phyloP scores from a whole-genome alignment of 1,140 invertebrate species.

The Camponotus vicinus region DNA sequence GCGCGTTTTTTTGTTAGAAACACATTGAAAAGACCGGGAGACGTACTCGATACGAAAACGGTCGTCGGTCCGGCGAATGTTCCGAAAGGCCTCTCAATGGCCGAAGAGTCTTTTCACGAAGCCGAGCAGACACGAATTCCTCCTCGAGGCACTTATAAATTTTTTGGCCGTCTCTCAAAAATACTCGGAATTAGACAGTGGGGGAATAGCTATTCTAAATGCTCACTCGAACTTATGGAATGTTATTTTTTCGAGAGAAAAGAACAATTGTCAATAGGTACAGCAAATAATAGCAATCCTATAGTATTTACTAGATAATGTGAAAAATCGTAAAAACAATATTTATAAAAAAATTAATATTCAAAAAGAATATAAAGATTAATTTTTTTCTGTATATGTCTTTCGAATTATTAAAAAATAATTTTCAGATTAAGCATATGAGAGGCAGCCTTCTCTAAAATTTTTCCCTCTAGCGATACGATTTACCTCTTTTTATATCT shows the following conservation, averaged over 20 bases:
- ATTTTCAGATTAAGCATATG: neutral
- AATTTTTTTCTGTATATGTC: neutral
- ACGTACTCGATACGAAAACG: slow-evolving; percentile 57
- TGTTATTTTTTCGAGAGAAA: neutral
- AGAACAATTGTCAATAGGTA: neutral
- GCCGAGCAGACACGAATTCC: neutral
- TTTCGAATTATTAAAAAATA: neutral
- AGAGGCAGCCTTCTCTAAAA: neutral
- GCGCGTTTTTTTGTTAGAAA: slow-evolving; percentile 44
- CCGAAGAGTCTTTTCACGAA: neutral
- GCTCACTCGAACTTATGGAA: neutral
- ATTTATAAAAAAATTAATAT: neutral
- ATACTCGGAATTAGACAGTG: neutral
- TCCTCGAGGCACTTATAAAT: neutral
- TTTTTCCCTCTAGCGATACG: neutral
- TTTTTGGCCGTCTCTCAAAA: neutral
- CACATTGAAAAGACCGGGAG: slow-evolving; percentile 45
- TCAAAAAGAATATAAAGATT: neutral
- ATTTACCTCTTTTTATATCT: neutral
- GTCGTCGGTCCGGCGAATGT: neutral
- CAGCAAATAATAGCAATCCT: neutral
- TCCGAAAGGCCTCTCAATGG: slow-evolving; percentile 10
- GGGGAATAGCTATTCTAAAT: neutral
- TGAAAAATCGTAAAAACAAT: no score
- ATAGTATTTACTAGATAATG: neutral